Conservation (phyloP, 2,888 invertebrate species). For the Agrenia bidenticulata region DNA sequence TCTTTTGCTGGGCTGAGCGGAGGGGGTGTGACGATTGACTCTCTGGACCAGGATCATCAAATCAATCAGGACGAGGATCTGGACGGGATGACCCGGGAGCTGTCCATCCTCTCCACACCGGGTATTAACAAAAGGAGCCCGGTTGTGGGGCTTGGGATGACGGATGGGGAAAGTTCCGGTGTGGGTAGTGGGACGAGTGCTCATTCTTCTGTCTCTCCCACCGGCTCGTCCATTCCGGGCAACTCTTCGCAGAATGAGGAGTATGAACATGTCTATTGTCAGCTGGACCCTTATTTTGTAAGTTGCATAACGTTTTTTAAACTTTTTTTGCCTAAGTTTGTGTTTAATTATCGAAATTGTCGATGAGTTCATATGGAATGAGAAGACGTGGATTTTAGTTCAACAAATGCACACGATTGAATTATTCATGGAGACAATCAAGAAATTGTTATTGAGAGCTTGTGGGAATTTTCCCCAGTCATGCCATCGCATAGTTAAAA, state of each 20-base stretch:
- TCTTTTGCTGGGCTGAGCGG: slow-evolving; percentile 45
- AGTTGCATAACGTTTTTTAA: too few species aligned
- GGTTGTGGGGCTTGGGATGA: slow-evolving; percentile 23
- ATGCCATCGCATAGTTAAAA: too few species aligned
- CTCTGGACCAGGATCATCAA: slow-evolving; percentile 39
- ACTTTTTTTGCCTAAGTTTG: too few species aligned
- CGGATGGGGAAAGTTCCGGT: slow-evolving; percentile 50
- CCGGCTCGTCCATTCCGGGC: slow-evolving; percentile 45
- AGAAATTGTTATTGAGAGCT: too few species aligned
- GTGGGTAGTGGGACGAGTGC: slow-evolving; percentile 47
- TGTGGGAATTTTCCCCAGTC: too few species aligned
- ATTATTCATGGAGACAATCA: too few species aligned
- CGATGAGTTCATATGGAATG: too few species aligned
- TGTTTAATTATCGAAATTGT: too few species aligned
- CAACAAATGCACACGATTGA: too few species aligned
- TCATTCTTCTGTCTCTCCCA: slow-evolving; percentile 49
- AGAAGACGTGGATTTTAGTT: too few species aligned
- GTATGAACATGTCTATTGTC: slow-evolving; percentile 52
- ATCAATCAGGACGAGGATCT: neutral
- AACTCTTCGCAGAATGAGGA: slow-evolving; percentile 39
- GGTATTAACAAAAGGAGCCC: slow-evolving; percentile 2
- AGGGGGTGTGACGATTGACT: slow-evolving; percentile 23
- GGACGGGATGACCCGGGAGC: neutral
- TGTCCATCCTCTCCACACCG: slow-evolving; percentile 9
- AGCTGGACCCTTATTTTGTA: slow-evolving; percentile 52